phyloP scores from a whole-genome alignment of 2,888 invertebrate species.

The Caenorhabditis sinica region DNA sequence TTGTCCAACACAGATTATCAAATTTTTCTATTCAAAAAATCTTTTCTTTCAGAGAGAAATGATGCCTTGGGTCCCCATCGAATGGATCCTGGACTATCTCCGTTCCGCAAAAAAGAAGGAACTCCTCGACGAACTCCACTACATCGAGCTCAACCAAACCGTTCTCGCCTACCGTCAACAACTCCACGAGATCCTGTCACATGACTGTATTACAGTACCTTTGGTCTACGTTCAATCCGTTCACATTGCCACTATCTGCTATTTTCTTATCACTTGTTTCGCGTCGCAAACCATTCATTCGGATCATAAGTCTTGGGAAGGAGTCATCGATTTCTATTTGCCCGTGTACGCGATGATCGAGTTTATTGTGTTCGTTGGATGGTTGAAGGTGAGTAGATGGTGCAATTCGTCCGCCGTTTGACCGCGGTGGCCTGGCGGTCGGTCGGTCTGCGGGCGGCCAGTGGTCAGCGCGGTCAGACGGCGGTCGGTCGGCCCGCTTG shows the following conservation, averaged over 20 bases:
- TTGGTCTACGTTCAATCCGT: constrained; percentile 76
- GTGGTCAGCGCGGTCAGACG: too few relatives aligned
- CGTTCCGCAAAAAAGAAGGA: constrained; percentile 32
- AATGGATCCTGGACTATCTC: constrained; percentile 68
- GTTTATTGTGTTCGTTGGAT: constrained; percentile 74
- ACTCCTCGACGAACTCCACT: constrained; percentile 66
- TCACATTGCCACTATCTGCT: constrained; percentile 68
- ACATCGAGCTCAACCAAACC: constrained; percentile 55
- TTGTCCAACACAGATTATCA: too few relatives aligned
- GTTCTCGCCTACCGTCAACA: constrained; percentile 71
- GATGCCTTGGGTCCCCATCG: constrained; percentile 74
- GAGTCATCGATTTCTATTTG: constrained; percentile 62
- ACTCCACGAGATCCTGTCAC: constrained; percentile 74
- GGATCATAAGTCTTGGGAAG: constrained; percentile 38
- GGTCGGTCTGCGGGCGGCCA: too few relatives aligned
- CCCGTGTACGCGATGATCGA: constrained; percentile 72
- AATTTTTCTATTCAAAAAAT: too few relatives aligned
- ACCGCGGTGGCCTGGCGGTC: not conserved
- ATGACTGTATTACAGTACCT: constrained; percentile 76
- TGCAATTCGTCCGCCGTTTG: not conserved
- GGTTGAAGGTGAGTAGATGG: constrained; percentile 71
- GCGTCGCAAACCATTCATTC: constrained; percentile 66
- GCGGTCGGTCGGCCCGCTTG: too few relatives aligned
- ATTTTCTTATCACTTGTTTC: constrained; percentile 70
- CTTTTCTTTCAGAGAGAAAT: constrained; percentile 50